Evolutionary conservation across 2,797 vertebrate genomes (phyloP).

Genomic region (Platalea minor): DNA sequence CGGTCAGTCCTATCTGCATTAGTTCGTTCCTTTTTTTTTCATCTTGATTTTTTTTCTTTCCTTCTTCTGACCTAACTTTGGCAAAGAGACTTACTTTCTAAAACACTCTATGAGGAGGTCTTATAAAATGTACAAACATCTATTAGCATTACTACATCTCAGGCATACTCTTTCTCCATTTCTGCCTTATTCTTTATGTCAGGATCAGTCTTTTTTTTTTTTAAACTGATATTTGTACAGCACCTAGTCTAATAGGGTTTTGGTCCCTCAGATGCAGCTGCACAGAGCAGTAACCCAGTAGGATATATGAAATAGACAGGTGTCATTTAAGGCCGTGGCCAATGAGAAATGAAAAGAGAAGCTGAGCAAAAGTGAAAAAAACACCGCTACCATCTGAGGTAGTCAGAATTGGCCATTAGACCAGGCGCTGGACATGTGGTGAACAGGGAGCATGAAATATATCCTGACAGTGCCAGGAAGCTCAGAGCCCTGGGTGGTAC

Average conservation of each 20-base stretch:
- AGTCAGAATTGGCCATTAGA: neutral
- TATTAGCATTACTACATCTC: neutral
- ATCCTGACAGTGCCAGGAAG: neutral
- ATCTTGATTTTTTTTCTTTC: neutral
- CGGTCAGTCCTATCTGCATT: neutral
- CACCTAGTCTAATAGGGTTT: neutral
- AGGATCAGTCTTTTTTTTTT: neutral
- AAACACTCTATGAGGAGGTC: neutral
- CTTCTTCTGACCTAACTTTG: neutral
- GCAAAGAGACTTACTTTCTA: neutral
- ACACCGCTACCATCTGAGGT: neutral
- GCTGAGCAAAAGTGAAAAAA: neutral
- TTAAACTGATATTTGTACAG: neutral
- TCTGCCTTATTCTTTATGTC: neutral
- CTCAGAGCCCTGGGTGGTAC: neutral
- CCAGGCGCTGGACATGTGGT: neutral
- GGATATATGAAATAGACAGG: neutral
- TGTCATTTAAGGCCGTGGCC: neutral
- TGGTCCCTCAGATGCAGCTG: neutral
- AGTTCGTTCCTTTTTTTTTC: neutral
- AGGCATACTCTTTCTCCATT: neutral
- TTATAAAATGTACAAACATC: neutral
- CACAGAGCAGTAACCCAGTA: neutral
- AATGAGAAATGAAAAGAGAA: neutral
- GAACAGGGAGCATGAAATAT: neutral